Conservation (phyloP, 2,113 vertebrate genomes). For the Gallinago media region DNA sequence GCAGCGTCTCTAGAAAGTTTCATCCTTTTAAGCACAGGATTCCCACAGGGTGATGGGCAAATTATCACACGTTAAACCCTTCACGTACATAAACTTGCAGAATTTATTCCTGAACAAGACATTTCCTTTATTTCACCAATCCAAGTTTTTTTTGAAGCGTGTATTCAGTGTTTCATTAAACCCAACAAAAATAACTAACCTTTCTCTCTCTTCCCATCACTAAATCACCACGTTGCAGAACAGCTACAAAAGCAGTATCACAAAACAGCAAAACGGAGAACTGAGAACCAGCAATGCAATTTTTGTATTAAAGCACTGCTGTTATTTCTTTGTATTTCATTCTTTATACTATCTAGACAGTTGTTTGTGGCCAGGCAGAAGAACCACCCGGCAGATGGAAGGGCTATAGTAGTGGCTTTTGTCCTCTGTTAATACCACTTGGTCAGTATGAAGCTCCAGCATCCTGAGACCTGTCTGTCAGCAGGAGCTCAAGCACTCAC, state of each 20-base stretch:
- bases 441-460: not conserved
- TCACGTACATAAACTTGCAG: not conserved
- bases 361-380: not conserved
- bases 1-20: not conserved
- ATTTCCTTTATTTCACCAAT: not conserved
- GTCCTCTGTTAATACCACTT: not conserved
- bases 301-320: not conserved
- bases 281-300: not conserved
- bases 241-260: not conserved
- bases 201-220: not conserved
- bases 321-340: not conserved
- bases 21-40: not conserved
- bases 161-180: not conserved
- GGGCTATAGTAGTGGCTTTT: accelerated
- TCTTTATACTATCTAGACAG: not conserved
- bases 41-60: not conserved
- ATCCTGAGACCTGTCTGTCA: not conserved
- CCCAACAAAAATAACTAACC: not conserved
- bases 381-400: not conserved
- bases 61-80: constrained; percentile 3
- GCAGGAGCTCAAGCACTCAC: not conserved
- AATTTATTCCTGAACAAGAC: not conserved
- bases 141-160: not conserved
- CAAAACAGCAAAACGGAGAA: accelerated
- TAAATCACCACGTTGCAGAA: not conserved